Evolutionary conservation across 2,888 invertebrate genomes (phyloP).

Genomic region (Fragum sueziense): DNA sequence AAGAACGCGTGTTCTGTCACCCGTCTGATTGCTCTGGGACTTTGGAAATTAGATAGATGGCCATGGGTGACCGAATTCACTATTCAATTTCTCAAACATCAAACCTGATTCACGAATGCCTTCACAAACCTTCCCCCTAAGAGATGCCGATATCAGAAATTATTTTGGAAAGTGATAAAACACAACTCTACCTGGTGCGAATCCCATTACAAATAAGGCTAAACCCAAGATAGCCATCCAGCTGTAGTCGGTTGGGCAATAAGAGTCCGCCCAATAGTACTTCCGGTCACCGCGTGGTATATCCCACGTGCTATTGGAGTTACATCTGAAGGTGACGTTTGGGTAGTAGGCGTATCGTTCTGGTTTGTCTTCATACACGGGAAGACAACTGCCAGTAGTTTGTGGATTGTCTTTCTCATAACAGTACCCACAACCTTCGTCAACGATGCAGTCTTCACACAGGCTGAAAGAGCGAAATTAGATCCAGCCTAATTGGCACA

Average conservation of each 20-base stretch:
- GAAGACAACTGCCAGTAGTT: conserved; percentile 76
- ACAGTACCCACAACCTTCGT: conserved; percentile 83
- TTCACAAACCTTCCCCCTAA: no score
- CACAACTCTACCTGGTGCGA: conserved; percentile 83
- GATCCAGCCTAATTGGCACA: no score
- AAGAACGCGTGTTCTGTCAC: no score
- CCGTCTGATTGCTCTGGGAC: no score
- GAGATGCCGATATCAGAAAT: no score
- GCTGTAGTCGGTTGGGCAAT: conserved; percentile 82
- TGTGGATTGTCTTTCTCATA: conserved; percentile 68
- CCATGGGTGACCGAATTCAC: no score
- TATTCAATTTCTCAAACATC: no score
- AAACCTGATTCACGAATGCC: no score
- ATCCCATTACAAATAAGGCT: conserved; percentile 83
- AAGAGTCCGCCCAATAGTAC: conserved; percentile 80
- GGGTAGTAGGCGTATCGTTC: conserved; percentile 59
- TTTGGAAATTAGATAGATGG: no score
- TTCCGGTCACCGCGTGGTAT: conserved; percentile 45
- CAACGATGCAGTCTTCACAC: conserved; percentile 68
- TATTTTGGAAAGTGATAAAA: no score
- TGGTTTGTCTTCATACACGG: conserved; percentile 47
- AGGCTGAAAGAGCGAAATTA: conserved; percentile 54
- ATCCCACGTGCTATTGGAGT: conserved; percentile 52
- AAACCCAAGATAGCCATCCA: conserved; percentile 83
- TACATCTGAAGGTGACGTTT: conserved; percentile 52